Conservation (phyloP, 2,113 vertebrate species). For the Dermatemys mawii region DNA sequence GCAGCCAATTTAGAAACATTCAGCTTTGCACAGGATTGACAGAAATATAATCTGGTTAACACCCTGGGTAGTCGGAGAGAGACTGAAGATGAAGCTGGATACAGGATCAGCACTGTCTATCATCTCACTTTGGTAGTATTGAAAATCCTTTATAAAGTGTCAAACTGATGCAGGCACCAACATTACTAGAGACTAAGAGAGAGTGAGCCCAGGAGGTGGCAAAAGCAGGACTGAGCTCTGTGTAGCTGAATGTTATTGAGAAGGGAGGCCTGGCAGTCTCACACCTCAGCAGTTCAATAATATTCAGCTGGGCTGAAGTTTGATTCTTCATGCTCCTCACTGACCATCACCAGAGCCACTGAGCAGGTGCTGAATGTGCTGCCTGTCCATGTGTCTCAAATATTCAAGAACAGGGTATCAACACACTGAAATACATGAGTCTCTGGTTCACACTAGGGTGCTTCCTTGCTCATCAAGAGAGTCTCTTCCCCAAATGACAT, state of each 20-base stretch:
- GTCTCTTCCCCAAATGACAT: constrained; percentile 65
- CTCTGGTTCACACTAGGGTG: constrained; percentile 39
- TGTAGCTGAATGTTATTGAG: background rate
- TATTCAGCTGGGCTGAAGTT: background rate
- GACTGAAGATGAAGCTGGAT: constrained; percentile 62
- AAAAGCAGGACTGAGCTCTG: background rate
- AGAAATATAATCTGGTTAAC: constrained; percentile 78
- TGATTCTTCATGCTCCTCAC: background rate
- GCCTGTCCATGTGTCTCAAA: constrained; percentile 57
- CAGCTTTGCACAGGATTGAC: constrained; percentile 59
- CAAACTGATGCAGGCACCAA: constrained; percentile 4
- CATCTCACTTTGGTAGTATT: constrained; percentile 37
- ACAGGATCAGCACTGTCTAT: constrained; percentile 55
- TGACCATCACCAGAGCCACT: background rate
- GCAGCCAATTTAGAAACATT: constrained; percentile 68
- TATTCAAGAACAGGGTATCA: background rate
- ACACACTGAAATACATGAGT: background rate
- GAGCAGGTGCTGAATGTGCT: background rate
- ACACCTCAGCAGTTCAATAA: background rate
- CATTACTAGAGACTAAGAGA: background rate
- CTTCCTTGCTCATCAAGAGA: constrained; percentile 48
- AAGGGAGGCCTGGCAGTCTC: background rate
- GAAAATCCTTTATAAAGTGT: constrained; percentile 18
- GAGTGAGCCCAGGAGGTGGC: background rate
- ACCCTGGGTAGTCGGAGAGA: constrained; percentile 68